These are phyloP conservation scores for Rafetus swinhoei DNA, from an alignment of 2,113 vertebrate species.

Conservation along the genomic window DNA sequence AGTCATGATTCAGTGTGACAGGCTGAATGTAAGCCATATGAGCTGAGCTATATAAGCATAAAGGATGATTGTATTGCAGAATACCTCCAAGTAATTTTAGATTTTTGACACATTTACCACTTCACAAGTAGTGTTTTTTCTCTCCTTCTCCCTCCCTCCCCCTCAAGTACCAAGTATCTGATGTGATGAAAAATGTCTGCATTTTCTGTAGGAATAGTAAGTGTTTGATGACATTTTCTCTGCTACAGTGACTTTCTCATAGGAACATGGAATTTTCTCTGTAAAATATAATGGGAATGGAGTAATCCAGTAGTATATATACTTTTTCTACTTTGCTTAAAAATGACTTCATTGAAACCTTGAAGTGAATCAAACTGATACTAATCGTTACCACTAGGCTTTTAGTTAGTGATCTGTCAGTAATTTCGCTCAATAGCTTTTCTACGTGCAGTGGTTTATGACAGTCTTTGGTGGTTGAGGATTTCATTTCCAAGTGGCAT, in stretches of 20 bases:
- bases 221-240: not conserved
- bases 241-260: not conserved
- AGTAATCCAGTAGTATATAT: not conserved
- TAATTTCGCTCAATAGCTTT: not conserved
- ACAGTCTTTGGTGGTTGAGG: not conserved
- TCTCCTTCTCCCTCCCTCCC: not conserved
- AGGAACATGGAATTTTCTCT: not conserved
- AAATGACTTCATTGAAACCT: not conserved
- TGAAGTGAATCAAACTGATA: not conserved
- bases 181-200: constrained; percentile 56
- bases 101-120: constrained; percentile 56
- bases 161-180: constrained; percentile 27
- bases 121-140: constrained; percentile 51
- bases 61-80: constrained; percentile 65
- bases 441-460: accelerated
- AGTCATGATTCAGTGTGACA: constrained; percentile 70
- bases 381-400: accelerated
- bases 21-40: constrained; percentile 71
- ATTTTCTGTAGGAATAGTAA: constrained; percentile 40
- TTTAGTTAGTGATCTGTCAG: accelerated
- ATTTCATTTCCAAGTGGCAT: not conserved
- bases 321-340: accelerated
- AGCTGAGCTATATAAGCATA: constrained; percentile 33
- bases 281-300: not conserved
- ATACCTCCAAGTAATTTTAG: constrained; percentile 41